Evolutionary conservation across 2,797 vertebrate species (phyloP).

Genomic region (Dermochelys coriacea): DNA sequence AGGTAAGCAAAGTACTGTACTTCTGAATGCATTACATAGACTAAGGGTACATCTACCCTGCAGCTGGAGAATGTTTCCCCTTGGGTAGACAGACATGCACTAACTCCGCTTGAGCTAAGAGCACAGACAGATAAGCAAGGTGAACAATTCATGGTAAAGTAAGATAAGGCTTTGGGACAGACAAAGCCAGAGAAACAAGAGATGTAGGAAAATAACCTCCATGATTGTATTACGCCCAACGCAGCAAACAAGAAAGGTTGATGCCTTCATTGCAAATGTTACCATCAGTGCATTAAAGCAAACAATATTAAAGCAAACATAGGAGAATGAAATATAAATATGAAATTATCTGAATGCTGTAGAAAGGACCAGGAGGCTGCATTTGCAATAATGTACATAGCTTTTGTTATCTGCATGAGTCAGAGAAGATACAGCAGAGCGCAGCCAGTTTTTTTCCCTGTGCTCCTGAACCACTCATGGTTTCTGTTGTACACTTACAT

Average conservation of each 20-base stretch:
- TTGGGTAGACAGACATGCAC: not conserved
- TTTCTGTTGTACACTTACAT: not conserved
- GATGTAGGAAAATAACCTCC: constrained; percentile 36
- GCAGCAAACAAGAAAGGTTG: not conserved
- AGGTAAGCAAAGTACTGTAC: constrained; percentile 4
- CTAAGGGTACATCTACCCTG: not conserved
- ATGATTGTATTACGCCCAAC: not conserved
- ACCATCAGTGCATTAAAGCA: constrained; percentile 23
- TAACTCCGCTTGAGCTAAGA: not conserved
- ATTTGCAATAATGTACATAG: not conserved
- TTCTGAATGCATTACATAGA: constrained; percentile 34
- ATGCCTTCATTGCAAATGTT: constrained; percentile 23
- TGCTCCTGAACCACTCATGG: accelerated
- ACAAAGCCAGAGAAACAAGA: constrained; percentile 60
- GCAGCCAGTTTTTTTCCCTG: not conserved
- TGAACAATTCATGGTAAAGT: constrained; percentile 53
- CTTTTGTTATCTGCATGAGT: not conserved
- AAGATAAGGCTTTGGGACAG: constrained; percentile 62
- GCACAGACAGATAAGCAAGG: constrained; percentile 60
- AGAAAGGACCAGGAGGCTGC: not conserved
- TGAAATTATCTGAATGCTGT: constrained; percentile 16
- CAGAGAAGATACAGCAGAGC: not conserved
- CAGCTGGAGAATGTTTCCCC: not conserved
- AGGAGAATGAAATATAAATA: constrained; percentile 42
- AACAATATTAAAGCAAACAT: not conserved